Evolutionary conservation across 1,140 invertebrate species (phyloP).

Genomic region (Bilobella aurantiaca): DNA sequence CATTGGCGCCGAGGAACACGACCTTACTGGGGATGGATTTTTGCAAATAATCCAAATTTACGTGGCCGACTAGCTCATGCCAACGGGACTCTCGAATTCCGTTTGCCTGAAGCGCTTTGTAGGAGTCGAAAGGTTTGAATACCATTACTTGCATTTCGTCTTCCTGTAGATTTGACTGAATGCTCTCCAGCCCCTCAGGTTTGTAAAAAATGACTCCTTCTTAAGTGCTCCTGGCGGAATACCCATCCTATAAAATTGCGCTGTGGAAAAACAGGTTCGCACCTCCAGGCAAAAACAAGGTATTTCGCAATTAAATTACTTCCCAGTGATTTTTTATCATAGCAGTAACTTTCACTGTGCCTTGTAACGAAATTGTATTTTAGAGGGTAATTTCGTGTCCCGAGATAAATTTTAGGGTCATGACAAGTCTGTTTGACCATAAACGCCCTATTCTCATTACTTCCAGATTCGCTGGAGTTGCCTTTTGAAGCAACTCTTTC

Average conservation of each 20-base stretch:
- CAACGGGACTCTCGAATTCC: not conserved
- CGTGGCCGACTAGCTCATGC: not conserved
- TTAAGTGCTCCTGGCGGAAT: not conserved
- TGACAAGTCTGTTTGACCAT: no score
- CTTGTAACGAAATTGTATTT: not conserved
- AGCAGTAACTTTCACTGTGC: constrained; percentile 10
- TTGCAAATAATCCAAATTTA: not conserved
- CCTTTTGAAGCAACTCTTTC: no score
- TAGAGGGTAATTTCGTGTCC: no score
- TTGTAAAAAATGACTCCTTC: constrained; percentile 3
- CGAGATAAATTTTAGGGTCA: no score
- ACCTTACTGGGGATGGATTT: not conserved
- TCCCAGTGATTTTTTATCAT: constrained; percentile 14
- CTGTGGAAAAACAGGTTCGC: constrained; percentile 16
- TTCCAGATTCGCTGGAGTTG: no score
- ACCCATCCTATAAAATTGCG: not conserved
- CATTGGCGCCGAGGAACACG: not conserved
- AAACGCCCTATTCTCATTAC: no score
- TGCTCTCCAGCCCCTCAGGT: not conserved
- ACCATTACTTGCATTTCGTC: constrained; percentile 4
- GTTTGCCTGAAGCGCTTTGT: not conserved
- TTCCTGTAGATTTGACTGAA: not conserved
- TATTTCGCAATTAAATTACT: not conserved
- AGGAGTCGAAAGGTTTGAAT: not conserved
- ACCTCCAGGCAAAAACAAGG: constrained; percentile 8